Evolutionary conservation across 2,888 invertebrate species (phyloP).

Genomic region (Patella caerulea): DNA sequence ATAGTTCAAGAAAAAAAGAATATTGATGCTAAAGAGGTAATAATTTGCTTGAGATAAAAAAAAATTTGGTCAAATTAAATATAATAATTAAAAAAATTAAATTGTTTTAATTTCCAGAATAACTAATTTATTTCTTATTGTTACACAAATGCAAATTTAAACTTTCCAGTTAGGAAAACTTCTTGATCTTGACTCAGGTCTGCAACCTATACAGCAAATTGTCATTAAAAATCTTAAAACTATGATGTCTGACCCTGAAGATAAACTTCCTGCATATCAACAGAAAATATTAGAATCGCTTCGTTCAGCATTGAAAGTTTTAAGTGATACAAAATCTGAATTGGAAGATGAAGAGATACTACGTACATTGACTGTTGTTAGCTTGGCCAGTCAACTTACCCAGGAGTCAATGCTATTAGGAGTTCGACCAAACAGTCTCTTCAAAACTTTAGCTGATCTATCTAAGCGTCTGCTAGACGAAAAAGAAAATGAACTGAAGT

Average conservation of each 20-base stretch:
- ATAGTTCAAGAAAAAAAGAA: neutral
- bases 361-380: constrained; percentile 52
- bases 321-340: neutral
- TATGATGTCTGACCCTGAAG: constrained; percentile 41
- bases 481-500: neutral
- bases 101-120: no score
- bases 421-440: constrained; percentile 50
- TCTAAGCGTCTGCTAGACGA: constrained; percentile 6
- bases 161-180: no score
- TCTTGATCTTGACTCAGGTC: constrained; percentile 16
- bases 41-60: no score
- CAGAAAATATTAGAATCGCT: constrained; percentile 1
- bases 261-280: constrained; percentile 5
- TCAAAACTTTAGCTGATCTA: constrained; percentile 47
- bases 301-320: neutral
- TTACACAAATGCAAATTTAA: no score
- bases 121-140: no score
- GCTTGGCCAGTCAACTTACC: constrained; percentile 58
- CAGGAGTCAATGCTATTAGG: constrained; percentile 55
- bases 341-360: constrained; percentile 48
- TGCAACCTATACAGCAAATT: constrained; percentile 39
- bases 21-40: constrained; percentile 8
- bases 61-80: no score
- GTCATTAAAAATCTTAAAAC: constrained; percentile 45
- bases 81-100: no score